phyloP scores from a whole-genome alignment of 2,797 vertebrate species.

The Sorex maritimensis region DNA sequence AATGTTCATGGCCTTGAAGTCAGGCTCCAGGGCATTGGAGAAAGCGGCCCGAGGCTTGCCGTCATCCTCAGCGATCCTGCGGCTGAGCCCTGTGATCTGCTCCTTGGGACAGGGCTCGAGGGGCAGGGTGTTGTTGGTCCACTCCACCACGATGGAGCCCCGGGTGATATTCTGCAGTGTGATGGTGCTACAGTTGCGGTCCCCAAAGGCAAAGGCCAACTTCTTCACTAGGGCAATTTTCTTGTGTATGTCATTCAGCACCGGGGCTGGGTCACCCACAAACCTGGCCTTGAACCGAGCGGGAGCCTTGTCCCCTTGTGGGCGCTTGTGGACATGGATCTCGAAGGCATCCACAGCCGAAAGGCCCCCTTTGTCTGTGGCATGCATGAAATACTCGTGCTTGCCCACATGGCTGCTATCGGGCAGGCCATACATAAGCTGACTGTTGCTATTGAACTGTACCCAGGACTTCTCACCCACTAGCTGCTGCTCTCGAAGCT shows the following conservation, averaged over 20 bases:
- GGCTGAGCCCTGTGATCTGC: constrained; percentile 94
- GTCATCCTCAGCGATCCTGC: constrained; percentile 91
- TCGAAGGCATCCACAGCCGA: constrained; percentile 96
- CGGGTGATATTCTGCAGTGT: constrained; percentile 95
- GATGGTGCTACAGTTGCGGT: constrained; percentile 97
- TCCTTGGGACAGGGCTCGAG: constrained; percentile 96
- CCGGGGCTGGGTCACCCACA: constrained; percentile 93
- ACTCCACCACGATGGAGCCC: constrained; percentile 97
- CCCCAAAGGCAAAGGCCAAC: constrained; percentile 94
- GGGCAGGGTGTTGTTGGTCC: constrained; percentile 97
- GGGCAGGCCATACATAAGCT: constrained; percentile 98
- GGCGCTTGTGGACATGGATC: constrained; percentile 95
- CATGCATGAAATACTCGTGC: constrained; percentile 98
- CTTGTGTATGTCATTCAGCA: constrained; percentile 95
- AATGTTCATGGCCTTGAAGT: constrained; percentile 94
- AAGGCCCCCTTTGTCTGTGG: constrained; percentile 96
- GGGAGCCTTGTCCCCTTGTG: constrained; percentile 93
- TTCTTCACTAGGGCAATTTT: constrained; percentile 97
- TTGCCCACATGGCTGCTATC: constrained; percentile 94
- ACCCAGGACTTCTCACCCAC: constrained; percentile 97
- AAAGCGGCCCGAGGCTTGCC: constrained; percentile 92
- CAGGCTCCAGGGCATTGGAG: constrained; percentile 93
- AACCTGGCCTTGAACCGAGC: constrained; percentile 95
- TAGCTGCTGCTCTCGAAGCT: constrained; percentile 94
- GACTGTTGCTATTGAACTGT: constrained; percentile 99